Evolutionary conservation across 2,113 vertebrate genomes (phyloP), one percentile per base, ranked within the genome.

Genomic region (Calidris pygmaea): DNA sequence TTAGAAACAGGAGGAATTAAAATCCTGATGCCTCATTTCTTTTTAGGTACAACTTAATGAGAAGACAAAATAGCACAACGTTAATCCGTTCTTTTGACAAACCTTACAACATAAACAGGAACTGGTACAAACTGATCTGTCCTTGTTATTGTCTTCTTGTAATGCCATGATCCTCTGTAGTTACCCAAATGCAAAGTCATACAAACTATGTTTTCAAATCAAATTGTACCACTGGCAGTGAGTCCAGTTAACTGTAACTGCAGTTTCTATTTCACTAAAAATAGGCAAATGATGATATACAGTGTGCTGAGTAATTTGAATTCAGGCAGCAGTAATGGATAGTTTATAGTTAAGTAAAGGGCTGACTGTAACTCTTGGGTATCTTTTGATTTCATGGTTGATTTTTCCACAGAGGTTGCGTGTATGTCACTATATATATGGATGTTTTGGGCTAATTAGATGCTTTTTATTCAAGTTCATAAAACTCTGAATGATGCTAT

Each of bases 21-120:
- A 93, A 66, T 93, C 95, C 58, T 32, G 50, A 23, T 93, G 43
- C 29, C 29, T 94, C 59, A 85, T 96, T 94, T 90, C 84, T 82
- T 93, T 85, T 91, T 58, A 94, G 23, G 86, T 85, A 89, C 59
- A 97, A 89, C 52, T 93, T 95, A 96, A 96, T 89, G 70, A 95
- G 72, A 84, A 95, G 3, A 93, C 72, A 96, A 97, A 97, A 96
- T 82, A 96, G 47, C 60, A 93, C 39, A 93, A 48, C 23, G 86
- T 91, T 94, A 96, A 91, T 96, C 81, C 62, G 58, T 89, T 96
- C 47, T 81, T 79, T 47, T 87, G 73, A 96, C 85, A 95, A 84
- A 85, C 23, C 10, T 67, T 94, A 26, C 77, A 77, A 94, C 30
- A 59, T 52, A 97, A 96, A 94, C 89, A 70, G 59, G 43, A 97